phyloP scores from a whole-genome alignment of 1,140 invertebrate genomes.

The Trachymyrmex septentrionalis region DNA sequence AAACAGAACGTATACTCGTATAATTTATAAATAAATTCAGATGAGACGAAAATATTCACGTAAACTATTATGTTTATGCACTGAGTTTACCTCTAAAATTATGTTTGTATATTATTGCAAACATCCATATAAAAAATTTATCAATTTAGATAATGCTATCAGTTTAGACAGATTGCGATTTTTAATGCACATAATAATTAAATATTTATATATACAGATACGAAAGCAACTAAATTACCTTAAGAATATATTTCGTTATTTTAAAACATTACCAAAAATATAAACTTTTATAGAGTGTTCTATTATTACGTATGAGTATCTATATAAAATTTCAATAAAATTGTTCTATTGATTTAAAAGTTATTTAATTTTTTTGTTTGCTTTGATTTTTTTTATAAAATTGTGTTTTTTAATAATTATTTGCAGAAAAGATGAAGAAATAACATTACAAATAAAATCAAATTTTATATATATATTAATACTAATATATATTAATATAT shows the following conservation, averaged over 20 bases:
- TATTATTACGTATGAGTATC: too few species aligned
- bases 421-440: too few species aligned
- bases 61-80: slow-evolving; percentile 1
- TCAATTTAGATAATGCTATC: background rate
- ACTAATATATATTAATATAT: too few species aligned
- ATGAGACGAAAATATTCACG: background rate
- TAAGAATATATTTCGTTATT: background rate
- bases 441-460: too few species aligned
- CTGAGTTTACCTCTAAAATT: slow-evolving; percentile 10
- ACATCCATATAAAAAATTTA: background rate
- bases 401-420: too few species aligned
- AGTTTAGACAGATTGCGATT: background rate
- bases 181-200: background rate
- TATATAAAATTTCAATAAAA: too few species aligned
- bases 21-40: background rate
- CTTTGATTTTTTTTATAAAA: too few species aligned
- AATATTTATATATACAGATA: slow-evolving; percentile 14
- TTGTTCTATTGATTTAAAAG: too few species aligned
- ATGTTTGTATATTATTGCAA: background rate
- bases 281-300: too few species aligned
- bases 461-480: too few species aligned
- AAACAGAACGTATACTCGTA: background rate
- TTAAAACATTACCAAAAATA: too few species aligned
- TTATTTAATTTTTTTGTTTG: too few species aligned
- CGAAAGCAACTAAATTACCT: slow-evolving; percentile 2